phyloP scores from a whole-genome alignment of 1,140 invertebrate species.

The Caerostris extrusa region DNA sequence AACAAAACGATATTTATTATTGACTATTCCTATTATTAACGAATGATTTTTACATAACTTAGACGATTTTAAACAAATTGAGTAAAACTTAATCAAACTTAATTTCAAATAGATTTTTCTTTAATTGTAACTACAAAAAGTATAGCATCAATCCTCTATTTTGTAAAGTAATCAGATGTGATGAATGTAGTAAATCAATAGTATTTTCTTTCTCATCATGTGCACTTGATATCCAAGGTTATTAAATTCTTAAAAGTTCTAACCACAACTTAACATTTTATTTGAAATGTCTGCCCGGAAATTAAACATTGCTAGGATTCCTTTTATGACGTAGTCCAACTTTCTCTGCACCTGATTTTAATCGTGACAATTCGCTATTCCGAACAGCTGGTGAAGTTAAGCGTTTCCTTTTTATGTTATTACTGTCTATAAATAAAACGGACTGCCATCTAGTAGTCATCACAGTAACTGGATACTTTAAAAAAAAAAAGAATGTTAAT shows the following conservation, averaged over 20 bases:
- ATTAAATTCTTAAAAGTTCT: background rate
- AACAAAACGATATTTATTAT: too few relatives aligned
- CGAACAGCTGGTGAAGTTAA: background rate
- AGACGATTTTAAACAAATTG: too few relatives aligned
- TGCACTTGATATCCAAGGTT: background rate
- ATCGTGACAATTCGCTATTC: slow-evolving; percentile 2
- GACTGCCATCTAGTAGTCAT: background rate
- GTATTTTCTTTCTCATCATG: background rate
- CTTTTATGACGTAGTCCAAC: background rate
- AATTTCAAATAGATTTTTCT: too few relatives aligned
- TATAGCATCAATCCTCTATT: too few relatives aligned
- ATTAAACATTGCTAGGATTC: slow-evolving; percentile 8
- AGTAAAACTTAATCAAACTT: too few relatives aligned
- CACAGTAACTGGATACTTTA: background rate
- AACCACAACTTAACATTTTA: background rate
- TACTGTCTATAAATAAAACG: background rate
- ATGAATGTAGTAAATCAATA: background rate
- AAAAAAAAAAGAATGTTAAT: background rate
- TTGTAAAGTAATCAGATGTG: too few relatives aligned
- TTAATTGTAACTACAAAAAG: too few relatives aligned
- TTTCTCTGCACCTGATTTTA: background rate
- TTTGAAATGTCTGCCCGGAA: background rate
- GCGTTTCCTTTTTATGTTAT: background rate
- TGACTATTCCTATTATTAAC: too few relatives aligned
- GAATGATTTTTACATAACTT: too few relatives aligned